Base-by-base conservation (phyloP, 1,140 invertebrate genomes). In the Drosophila parvula region DNA sequence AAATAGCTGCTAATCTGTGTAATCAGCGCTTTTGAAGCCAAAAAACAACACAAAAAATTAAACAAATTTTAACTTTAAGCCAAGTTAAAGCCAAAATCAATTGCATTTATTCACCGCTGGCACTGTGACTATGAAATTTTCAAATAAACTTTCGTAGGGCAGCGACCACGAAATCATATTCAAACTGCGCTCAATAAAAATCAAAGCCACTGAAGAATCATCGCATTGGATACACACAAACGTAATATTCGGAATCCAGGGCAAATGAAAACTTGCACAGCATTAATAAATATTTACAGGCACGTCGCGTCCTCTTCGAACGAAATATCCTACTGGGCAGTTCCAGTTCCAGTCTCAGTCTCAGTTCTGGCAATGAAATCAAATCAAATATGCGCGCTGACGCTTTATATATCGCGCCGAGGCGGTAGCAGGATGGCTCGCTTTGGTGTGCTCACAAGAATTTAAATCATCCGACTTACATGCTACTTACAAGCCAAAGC, bases 221-320 rank as follows among this genome's bases (percentile, higher is more conserved):
- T 75, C 78, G 65, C 70, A 70, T 78, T 71, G 62, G 61, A 81
- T 76, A 77, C 62, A 43, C 28, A 32, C 28, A 57, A 41, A 32
- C 38, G 22, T 18, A 36, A 44, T 34, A 4, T 22, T 69, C 1
- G 30, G 5, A 38, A 44, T 67, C 62, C 38, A 60, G 60, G 55
- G 60, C 69, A 30, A 83, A 73, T 60, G 61, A 67, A 59, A 80
- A 83, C 60, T 78, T 88, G 44, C 73, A 67, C 73, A 65, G 62
- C 76, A 89, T 89, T 89, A 89, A 88, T 88, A 89, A 88, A 88
- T 88, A 88, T 88, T 88, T 88, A 89, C 84, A 88, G 74, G 80
- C 84, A 89, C 80, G 85, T 88, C 84, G 84, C 84, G 83, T 86
- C 64, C 48, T 60, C 44, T 56, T 57, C 65, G 38, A 67, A 67